These are phyloP conservation scores for Ispidina lecontei DNA, from an alignment of 2,797 vertebrate genomes.

Conservation along the genomic window DNA sequence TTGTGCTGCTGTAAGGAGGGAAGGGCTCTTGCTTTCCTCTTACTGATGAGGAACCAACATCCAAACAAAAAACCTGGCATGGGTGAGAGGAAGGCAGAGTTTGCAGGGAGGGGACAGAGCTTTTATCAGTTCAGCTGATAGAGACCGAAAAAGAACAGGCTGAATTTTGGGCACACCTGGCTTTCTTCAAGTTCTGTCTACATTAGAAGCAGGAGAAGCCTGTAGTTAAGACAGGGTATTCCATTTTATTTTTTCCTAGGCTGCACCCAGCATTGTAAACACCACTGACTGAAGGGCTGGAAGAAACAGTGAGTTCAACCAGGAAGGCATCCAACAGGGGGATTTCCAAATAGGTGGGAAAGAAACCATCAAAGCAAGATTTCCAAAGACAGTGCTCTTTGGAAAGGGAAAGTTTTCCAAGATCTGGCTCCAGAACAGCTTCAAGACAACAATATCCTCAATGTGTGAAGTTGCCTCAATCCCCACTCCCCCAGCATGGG, in stretches of 20 bases:
- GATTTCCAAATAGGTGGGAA: conserved; percentile 50
- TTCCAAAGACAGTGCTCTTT: neutral
- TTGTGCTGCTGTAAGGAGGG: neutral
- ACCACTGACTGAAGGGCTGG: conserved; percentile 12
- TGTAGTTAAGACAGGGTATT: neutral
- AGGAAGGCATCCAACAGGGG: conserved; percentile 16
- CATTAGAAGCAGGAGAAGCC: neutral
- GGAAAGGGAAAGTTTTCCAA: conserved; percentile 10
- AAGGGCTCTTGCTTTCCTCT: conserved; percentile 26
- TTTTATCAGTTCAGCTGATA: conserved; percentile 29
- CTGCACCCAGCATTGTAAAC: conserved; percentile 18
- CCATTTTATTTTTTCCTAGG: neutral
- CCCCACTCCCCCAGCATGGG: rapidly evolving
- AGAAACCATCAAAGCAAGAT: conserved; percentile 56
- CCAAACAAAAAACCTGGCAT: neutral
- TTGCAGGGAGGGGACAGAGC: neutral
- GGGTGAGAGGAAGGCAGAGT: neutral
- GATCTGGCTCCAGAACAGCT: neutral
- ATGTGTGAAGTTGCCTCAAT: neutral
- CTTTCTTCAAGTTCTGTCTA: neutral
- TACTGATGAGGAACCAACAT: conserved; percentile 22
- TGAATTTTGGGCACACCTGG: conserved; percentile 19
- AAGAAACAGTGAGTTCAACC: conserved; percentile 15
- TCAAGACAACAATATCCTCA: neutral
- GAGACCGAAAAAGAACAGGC: neutral